Evolutionary conservation across 2,113 vertebrate species (phyloP), one percentile per base, ranked within the genome.

Genomic region (Bubo bubo): DNA sequence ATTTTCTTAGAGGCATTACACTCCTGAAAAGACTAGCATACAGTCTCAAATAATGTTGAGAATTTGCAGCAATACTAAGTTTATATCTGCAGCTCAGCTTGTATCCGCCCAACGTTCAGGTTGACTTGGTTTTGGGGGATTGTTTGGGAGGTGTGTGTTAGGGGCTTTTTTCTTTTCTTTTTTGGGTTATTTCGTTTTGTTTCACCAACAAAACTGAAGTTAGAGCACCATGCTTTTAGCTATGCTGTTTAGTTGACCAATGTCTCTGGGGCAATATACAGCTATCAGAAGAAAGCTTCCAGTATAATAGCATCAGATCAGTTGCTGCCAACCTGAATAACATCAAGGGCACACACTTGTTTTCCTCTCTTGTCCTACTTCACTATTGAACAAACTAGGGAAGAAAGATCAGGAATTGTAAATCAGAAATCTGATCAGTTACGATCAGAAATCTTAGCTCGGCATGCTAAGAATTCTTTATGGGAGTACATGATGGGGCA

Each of bases 311-410:
- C 53, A 66, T 64, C 37, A 79, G 84, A 53, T 95, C 93, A 90
- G 39, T 73, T 73, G 62, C 95, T 97, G 93, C 86, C 95, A 96
- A 90, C 73, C 53, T 93, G 80, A 95, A 95, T 95, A 95, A 96
- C 71, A 73, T 95, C 95, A 97, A 93, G 93, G 73, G 49, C 77
- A 49, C 4, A 30, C 37, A 35, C 63, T 96, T 93, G 73, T 67
- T 87, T 95, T 91, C 47, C 56, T 87, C 72, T 55, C 64, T 67
- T 83, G 37, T 64, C 56, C 88, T 90, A 23, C 43, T 90, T 82
- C 60, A 39, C 60, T 93, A 14, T 15, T 91, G 70, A 85, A 68
- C 16, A 75, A 81, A 82, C 17, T 19, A 52, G 62, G 30, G 43
- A 30, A 32, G 72, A 86, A 92, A 91, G 24, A 76, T 41, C 43